A percentile compares a stretch with the other conserved stretches of the same genome.
phyloP scores from a whole-genome alignment of 64 coral and sea anemone species.

The Montipora capricornis region DNA sequence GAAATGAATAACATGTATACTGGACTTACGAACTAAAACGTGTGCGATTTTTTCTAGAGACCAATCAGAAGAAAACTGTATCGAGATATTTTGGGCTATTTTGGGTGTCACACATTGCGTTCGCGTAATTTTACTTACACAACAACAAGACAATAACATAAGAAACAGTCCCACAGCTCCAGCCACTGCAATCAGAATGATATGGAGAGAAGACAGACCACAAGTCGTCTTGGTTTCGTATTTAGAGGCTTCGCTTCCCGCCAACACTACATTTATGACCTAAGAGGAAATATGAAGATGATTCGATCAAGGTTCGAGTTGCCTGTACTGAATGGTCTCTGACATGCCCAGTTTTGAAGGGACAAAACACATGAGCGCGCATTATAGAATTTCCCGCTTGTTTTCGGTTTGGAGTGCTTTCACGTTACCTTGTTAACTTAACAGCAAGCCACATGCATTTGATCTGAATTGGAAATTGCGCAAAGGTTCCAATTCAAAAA shows the following conservation, averaged over 20 bases:
- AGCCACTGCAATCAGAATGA: conserved; percentile 48
- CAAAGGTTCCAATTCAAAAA: too few relatives aligned
- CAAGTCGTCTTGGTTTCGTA: not conserved
- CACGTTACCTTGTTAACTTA: too few relatives aligned
- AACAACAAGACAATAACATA: conserved; percentile 63
- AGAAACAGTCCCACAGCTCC: conserved; percentile 50
- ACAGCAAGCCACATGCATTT: too few relatives aligned
- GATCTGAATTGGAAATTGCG: too few relatives aligned
- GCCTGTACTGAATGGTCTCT: not conserved
- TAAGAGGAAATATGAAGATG: not conserved
- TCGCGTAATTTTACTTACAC: conserved; percentile 44
- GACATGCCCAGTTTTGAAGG: not conserved
- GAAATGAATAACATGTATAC: too few relatives aligned
- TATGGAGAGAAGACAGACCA: not conserved
- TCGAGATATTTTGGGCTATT: too few relatives aligned
- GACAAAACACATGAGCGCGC: not conserved
- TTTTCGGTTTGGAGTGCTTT: too few relatives aligned
- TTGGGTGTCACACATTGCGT: too few relatives aligned
- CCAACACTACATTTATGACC: conserved; percentile 38
- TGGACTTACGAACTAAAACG: too few relatives aligned
- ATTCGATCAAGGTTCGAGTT: not conserved
- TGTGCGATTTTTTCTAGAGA: too few relatives aligned
- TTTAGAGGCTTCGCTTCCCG: conserved; percentile 25
- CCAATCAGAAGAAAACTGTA: too few relatives aligned
- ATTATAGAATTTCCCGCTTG: too few relatives aligned